Evolutionary conservation across 2,113 vertebrate genomes (phyloP).

Genomic region (Plecotus auritus): DNA sequence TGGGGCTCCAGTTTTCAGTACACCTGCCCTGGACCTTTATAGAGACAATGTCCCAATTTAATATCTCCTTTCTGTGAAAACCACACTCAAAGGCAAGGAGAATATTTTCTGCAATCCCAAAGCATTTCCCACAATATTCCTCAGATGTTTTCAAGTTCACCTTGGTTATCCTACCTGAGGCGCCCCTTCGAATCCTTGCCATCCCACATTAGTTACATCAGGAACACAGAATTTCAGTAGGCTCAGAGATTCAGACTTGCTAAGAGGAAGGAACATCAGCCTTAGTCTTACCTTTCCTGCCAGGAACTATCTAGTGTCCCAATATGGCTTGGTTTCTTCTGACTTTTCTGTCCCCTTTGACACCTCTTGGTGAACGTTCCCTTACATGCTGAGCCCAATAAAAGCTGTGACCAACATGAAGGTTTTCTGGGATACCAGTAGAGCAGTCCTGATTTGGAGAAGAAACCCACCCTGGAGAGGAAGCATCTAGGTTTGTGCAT

Average conservation of each 20-base stretch:
- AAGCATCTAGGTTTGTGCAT: not conserved
- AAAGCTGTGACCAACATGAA: not conserved
- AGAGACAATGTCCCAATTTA: not conserved
- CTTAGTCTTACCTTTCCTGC: constrained; percentile 71
- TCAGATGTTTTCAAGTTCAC: not conserved
- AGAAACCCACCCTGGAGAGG: constrained; percentile 29
- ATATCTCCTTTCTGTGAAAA: constrained; percentile 23
- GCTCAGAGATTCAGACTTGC: not conserved
- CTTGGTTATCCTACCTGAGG: not conserved
- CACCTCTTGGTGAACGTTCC: not conserved
- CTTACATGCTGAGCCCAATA: not conserved
- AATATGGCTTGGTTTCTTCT: not conserved
- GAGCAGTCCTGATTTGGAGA: not conserved
- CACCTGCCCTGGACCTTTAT: not conserved
- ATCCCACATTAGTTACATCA: not conserved
- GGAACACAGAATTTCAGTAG: not conserved
- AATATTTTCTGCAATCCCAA: not conserved
- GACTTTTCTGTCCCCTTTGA: not conserved
- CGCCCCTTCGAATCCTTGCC: not conserved
- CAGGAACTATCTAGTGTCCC: constrained; percentile 41
- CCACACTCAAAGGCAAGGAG: not conserved
- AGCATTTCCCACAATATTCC: not conserved
- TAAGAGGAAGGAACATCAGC: not conserved
- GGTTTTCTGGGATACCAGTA: not conserved
- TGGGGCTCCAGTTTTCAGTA: not conserved